Percentiles rank a stretch among this genome's conserved stretches.
phyloP scores from a whole-genome alignment of 1,140 invertebrate genomes.

The Phenacoccus solenopsis region DNA sequence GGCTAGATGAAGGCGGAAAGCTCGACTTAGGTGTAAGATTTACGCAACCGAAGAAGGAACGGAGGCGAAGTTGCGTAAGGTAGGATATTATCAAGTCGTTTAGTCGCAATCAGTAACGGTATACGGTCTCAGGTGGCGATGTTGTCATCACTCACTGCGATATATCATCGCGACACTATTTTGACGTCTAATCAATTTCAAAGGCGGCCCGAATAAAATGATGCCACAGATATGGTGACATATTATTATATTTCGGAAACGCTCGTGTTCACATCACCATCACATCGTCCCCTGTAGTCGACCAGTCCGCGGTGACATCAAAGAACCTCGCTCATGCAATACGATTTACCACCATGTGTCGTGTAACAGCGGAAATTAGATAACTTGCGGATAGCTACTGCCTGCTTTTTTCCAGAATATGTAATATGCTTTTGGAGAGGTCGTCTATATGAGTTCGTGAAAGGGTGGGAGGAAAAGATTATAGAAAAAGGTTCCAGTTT shows the following conservation, averaged over 20 bases:
- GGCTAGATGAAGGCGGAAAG: background rate
- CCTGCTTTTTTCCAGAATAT: background rate
- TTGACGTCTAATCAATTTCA: conserved; percentile 14
- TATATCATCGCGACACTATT: conserved; percentile 14
- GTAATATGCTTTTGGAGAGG: background rate
- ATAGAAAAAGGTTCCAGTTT: background rate
- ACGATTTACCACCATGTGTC: too few relatives aligned
- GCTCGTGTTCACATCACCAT: too few relatives aligned
- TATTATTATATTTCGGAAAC: background rate
- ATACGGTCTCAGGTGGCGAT: conserved; percentile 12
- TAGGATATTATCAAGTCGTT: conserved; percentile 13
- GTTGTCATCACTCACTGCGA: conserved; percentile 9
- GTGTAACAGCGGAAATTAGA: too few relatives aligned
- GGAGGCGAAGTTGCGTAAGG: background rate
- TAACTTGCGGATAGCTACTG: too few relatives aligned
- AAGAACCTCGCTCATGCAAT: too few relatives aligned
- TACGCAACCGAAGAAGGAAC: background rate
- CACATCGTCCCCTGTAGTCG: too few relatives aligned
- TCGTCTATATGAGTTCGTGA: too few relatives aligned
- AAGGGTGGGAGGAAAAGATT: background rate
- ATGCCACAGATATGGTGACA: background rate
- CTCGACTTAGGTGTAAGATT: background rate
- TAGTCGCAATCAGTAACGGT: conserved; percentile 17
- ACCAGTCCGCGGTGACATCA: too few relatives aligned
- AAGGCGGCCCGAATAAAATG: background rate